Percentiles rank a stretch among this genome's conserved stretches.
phyloP scores from a whole-genome alignment of 2,888 invertebrate species.

The Drosophila rellima region DNA sequence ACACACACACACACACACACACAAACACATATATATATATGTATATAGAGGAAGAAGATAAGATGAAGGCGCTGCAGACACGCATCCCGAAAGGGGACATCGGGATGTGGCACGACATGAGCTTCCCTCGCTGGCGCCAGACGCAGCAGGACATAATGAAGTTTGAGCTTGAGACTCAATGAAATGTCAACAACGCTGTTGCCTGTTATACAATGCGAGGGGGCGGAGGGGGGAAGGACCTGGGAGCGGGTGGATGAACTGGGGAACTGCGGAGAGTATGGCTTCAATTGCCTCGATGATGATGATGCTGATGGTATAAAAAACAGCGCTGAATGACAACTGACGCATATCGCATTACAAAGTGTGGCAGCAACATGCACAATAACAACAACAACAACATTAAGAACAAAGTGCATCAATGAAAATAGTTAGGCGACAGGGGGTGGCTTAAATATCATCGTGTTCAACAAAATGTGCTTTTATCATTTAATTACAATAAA shows the following conservation, averaged over 20 bases:
- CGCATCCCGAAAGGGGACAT: constrained; percentile 16
- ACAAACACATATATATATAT: too few species aligned
- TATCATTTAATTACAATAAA: constrained; percentile 77
- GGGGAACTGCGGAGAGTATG: constrained; percentile 11
- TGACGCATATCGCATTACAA: constrained; percentile 57
- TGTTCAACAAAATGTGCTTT: constrained; percentile 23
- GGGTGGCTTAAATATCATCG: background rate
- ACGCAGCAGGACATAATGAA: constrained; percentile 81
- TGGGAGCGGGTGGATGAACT: background rate
- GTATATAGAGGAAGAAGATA: constrained; percentile 34
- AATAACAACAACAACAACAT: constrained; percentile 1
- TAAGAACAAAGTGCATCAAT: constrained; percentile 5
- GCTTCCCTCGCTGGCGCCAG: constrained; percentile 66
- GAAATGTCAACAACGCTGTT: constrained; percentile 78
- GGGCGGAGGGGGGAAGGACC: background rate
- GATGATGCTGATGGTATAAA: constrained; percentile 18
- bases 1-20: constrained; percentile 31
- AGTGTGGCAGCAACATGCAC: constrained; percentile 47
- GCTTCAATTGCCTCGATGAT: constrained; percentile 54
- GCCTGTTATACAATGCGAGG: background rate
- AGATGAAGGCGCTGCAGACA: constrained; percentile 24
- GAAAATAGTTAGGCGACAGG: constrained; percentile 9
- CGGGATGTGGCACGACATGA: constrained; percentile 62
- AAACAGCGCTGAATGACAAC: constrained; percentile 34
- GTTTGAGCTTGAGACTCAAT: constrained; percentile 80